Conservation (phyloP, 2,888 invertebrate genomes). For the Lasius fuliginosus region DNA sequence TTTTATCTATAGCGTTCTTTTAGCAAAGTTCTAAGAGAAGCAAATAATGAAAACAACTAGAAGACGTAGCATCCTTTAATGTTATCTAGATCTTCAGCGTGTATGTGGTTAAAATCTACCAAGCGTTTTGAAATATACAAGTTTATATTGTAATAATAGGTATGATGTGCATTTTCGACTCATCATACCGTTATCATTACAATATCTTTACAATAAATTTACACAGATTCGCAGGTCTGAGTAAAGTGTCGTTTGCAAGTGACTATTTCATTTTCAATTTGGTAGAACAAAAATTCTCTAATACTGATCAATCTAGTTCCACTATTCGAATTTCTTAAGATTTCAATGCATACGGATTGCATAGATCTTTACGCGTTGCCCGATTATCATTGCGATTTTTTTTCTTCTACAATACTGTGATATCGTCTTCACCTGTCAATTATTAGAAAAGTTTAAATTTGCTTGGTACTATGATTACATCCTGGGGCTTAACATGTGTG, state of each 20-base stretch:
- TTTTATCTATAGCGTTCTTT: conserved; percentile 56
- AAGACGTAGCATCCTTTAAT: conserved; percentile 66
- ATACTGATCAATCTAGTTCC: conserved; percentile 32
- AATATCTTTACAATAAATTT: conserved; percentile 49
- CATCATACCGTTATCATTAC: conserved; percentile 45
- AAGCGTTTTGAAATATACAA: conserved; percentile 74
- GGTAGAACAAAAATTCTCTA: conserved; percentile 32
- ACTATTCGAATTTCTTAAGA: conserved; percentile 25
- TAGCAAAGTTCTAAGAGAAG: conserved; percentile 67
- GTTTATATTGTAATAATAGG: conserved; percentile 57
- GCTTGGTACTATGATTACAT: conserved; percentile 55
- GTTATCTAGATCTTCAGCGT: conserved; percentile 68
- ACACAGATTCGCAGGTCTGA: conserved; percentile 23
- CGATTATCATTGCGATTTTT: not conserved
- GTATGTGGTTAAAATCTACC: conserved; percentile 65
- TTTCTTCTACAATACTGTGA: conserved; percentile 30
- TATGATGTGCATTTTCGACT: conserved; percentile 49
- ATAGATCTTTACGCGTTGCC: conserved; percentile 36
- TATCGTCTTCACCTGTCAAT: conserved; percentile 15
- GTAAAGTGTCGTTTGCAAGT: conserved; percentile 3
- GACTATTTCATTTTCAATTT: conserved; percentile 48
- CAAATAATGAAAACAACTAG: conserved; percentile 70
- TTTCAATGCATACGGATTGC: conserved; percentile 36
- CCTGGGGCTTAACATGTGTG: conserved; percentile 69
- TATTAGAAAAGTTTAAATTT: conserved; percentile 57